Base-by-base conservation (phyloP, 2,113 vertebrate genomes). In the Psephotus haematonotus region DNA sequence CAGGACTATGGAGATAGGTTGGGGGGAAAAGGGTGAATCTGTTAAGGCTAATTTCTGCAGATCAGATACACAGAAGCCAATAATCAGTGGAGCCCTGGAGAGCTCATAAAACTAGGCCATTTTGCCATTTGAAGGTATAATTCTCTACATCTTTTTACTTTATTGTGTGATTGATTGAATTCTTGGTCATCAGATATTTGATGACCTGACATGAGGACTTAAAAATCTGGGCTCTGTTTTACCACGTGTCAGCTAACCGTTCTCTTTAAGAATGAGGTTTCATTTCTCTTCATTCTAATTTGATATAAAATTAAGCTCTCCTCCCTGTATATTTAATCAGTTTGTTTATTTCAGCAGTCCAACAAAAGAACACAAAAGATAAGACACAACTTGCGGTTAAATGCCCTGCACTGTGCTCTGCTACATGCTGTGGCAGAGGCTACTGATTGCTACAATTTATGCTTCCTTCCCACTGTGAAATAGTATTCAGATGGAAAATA, bases 401-500 rank as follows among this genome's bases (percentile, higher is more conserved):
- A 57, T 68, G 37, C 33, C 52, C 37, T 93, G n/a, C 6, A 4
- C 71, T 78, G 0, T 57, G n/a, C 41, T 90, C 27, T 71, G 23
- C 68, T 75, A 16, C 82, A 78, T 78, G 88, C 86, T 90, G 90
- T 55, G 91, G 55, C 28, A 78, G 68, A 88, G 72, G 47, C 59
- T 94, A 80, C 71, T 63, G 72, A 95, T 90, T 90, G 82, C 75
- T 94, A 13, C 86, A 78, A 95, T 94, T 94, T 84, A 77, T 77
- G 47, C 60, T 68, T 92, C 46, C 71, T 93, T 84, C 92, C 77
- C n/a, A 71, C 92, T 92, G 83, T 88, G 90, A 94, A 86, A 75
- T 81, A 86, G 68, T 65, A 87, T 86, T 93, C 35, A 79, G 62
- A 91, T 84, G 69, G 83, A 92, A 93, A 92, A 92, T 59, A 71